These are phyloP conservation scores for Argyrosomus regius DNA, from an alignment of 2,797 vertebrate species.

Conservation along the genomic window DNA sequence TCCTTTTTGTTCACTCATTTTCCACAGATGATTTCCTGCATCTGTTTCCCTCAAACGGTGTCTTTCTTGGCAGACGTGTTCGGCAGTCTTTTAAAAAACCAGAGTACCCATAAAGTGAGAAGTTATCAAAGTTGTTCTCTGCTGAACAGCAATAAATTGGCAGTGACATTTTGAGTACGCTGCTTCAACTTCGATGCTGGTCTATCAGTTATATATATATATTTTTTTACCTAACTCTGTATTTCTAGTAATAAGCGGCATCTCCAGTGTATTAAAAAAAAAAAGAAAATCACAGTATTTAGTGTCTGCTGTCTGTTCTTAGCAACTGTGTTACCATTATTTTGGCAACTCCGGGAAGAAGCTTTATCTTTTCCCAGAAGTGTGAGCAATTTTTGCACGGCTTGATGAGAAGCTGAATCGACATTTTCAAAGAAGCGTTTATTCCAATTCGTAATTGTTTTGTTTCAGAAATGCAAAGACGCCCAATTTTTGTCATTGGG, in stretches of 20 bases:
- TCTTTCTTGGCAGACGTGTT: slow-evolving; percentile 69
- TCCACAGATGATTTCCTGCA: slow-evolving; percentile 78
- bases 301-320: slow-evolving; percentile 30
- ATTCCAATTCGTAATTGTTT: slow-evolving; percentile 47
- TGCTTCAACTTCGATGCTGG: slow-evolving; percentile 53
- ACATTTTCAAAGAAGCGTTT: slow-evolving; percentile 30
- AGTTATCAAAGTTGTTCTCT: slow-evolving; percentile 79
- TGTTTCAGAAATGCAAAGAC: slow-evolving; percentile 31
- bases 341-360: slow-evolving; percentile 36
- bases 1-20: slow-evolving; percentile 73
- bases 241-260: slow-evolving; percentile 39
- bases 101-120: slow-evolving; percentile 77
- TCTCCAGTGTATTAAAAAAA: slow-evolving; percentile 14
- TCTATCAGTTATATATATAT: slow-evolving; percentile 60
- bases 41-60: slow-evolving; percentile 77
- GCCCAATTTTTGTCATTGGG: slow-evolving; percentile 33
- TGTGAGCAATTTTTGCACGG: slow-evolving; percentile 1
- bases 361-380: slow-evolving; percentile 53
- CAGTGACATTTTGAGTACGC: slow-evolving; percentile 76
- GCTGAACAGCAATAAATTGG: slow-evolving; percentile 77
- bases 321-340: slow-evolving; percentile 22
- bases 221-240: slow-evolving; percentile 55
- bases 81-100: slow-evolving; percentile 71
- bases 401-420: slow-evolving; percentile 38
- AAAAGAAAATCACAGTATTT: slow-evolving; percentile 19